Evolutionary conservation across 2,888 invertebrate species (phyloP).

Genomic region (Platycheirus rosarum): DNA sequence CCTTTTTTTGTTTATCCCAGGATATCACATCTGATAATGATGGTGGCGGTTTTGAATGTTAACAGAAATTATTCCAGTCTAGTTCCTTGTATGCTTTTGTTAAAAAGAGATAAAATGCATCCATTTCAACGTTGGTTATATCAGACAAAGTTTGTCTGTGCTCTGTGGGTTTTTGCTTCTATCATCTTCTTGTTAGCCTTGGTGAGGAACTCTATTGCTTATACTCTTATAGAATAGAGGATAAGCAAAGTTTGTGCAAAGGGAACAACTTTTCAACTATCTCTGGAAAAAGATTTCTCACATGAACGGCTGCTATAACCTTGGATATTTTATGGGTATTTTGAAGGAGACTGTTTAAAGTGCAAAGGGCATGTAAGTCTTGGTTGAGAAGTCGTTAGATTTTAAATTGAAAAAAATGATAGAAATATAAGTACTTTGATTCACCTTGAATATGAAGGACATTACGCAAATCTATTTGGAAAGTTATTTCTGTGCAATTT

Average conservation of each 20-base stretch:
- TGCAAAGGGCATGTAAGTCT: too few relatives aligned
- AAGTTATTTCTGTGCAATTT: too few relatives aligned
- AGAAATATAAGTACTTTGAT: too few relatives aligned
- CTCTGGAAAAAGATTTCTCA: not conserved
- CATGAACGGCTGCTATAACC: not conserved
- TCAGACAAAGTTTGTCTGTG: slow-evolving; percentile 26
- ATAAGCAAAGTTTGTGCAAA: not conserved
- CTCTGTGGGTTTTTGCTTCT: too few relatives aligned
- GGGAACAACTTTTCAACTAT: slow-evolving; percentile 1
- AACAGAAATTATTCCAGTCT: slow-evolving; percentile 40
- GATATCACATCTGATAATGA: slow-evolving; percentile 43
- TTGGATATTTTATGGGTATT: too few relatives aligned
- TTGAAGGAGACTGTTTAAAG: too few relatives aligned
- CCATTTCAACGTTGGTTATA: slow-evolving; percentile 16
- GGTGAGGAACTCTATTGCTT: not conserved
- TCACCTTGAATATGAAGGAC: too few relatives aligned
- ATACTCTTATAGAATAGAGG: not conserved
- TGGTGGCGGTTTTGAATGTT: slow-evolving; percentile 45
- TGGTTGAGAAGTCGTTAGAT: too few relatives aligned
- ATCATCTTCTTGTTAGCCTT: too few relatives aligned
- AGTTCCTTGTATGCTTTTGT: slow-evolving; percentile 3
- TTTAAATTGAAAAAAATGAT: too few relatives aligned
- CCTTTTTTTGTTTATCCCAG: not conserved
- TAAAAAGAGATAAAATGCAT: not conserved
- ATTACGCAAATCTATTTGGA: too few relatives aligned